phyloP scores from a whole-genome alignment of 2,113 vertebrate species.

The Calyptomena viridis region DNA sequence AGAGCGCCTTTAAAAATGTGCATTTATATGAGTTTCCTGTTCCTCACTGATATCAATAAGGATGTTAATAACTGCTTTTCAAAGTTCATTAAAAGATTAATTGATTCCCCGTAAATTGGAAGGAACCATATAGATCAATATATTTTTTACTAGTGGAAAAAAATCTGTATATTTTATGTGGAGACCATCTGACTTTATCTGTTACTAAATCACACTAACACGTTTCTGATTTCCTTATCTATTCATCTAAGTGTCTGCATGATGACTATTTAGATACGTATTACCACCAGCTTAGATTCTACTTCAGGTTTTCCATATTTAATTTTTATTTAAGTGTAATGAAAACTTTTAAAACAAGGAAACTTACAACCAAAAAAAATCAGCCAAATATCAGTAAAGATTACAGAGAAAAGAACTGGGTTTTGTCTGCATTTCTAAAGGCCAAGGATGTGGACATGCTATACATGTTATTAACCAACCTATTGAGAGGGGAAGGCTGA shows the following conservation, averaged over 20 bases:
- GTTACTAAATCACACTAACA: neutral
- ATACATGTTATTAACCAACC: neutral
- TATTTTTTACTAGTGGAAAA: neutral
- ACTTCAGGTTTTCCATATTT: neutral
- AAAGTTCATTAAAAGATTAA: neutral
- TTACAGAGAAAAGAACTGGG: neutral
- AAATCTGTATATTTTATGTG: neutral
- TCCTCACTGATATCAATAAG: neutral
- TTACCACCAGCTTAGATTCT: neutral
- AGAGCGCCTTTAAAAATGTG: neutral
- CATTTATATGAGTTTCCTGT: neutral
- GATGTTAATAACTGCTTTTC: neutral
- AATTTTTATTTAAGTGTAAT: neutral
- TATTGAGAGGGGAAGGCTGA: neutral
- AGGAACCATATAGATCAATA: neutral
- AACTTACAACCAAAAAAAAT: neutral
- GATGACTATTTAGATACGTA: neutral
- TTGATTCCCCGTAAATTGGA: neutral
- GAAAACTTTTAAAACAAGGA: neutral
- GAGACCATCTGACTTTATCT: neutral
- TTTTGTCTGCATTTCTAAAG: neutral
- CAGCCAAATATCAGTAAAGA: neutral
- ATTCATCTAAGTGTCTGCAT: neutral
- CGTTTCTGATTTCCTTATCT: neutral
- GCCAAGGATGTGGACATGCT: neutral